Base-by-base conservation (phyloP, 2,888 invertebrate genomes). In the Tetanocera ferruginea region DNA sequence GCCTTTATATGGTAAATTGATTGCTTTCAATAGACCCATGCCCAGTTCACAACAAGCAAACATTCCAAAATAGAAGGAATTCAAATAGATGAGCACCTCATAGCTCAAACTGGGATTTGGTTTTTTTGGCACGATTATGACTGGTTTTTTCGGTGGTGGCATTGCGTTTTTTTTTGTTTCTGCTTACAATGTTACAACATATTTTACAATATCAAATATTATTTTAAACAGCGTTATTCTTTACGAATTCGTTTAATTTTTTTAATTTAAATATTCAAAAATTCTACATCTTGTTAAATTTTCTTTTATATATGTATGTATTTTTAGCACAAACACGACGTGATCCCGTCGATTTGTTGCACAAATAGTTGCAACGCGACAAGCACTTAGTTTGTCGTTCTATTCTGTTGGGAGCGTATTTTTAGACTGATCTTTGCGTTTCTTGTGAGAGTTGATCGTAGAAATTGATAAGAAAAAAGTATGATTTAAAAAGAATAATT, bases 1-100 rank as follows among this genome's bases (percentile, higher is more conserved):
- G 79, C 92, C 92, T 4, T 95, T 94, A 85, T 96, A 95, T 70
- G 94, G 94, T 67, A 97, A 92, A 90, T 95, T 95, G 80, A 94
- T 93, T 71, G 94, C 94, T 90, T 96, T 96, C 82, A 96, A 92
- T 81, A 95, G 91, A 79, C 94, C 94, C 93, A 96, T 94, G 69
- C 94, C 94, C 82, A 95, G 91, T 91, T 96, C 96, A 88, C 95
- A 95, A 74, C 94, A 93, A 55, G 94, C 94, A 89, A 96, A 96
- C 93, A 96, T 94, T 81, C 95, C 95, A 87, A 96, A 94, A 90
- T 96, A 96, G 90, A 95, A 95, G 60, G 95, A 95, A 90, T 96
- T 96, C 80, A 96, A 90, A 88, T 96, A 96, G 84, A 96, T 92
- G 51, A 96, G 90, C 88, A 96, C 95, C 91, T 96, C 95, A 85